phyloP scores from a whole-genome alignment of 2,888 invertebrate species.

The Blastobasis adustella region DNA sequence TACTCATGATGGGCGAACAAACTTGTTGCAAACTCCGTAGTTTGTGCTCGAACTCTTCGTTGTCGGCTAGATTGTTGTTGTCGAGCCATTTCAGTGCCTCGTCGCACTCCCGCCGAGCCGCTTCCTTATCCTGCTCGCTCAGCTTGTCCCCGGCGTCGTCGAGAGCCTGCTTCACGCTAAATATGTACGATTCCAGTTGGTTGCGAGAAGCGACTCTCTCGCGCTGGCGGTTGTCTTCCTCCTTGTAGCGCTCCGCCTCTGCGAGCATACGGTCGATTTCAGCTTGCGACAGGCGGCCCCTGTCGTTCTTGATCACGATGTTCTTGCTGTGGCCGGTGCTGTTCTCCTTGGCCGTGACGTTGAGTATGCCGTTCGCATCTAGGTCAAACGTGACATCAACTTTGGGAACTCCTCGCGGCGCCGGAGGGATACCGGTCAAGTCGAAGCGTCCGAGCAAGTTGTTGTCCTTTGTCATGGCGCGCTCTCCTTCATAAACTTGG shows the following conservation, averaged over 20 bases:
- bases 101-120: constrained; percentile 64
- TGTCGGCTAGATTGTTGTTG: constrained; percentile 77
- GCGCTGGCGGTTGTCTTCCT: constrained; percentile 81
- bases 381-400: constrained; percentile 84
- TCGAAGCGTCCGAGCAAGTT: constrained; percentile 79
- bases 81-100: constrained; percentile 83
- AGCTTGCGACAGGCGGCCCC: constrained; percentile 84
- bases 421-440: constrained; percentile 80
- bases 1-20: constrained; percentile 75
- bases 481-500: constrained; percentile 84
- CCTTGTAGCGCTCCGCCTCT: constrained; percentile 83
- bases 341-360: constrained; percentile 86
- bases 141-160: constrained; percentile 78
- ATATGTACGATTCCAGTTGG: constrained; percentile 81
- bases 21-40: constrained; percentile 74
- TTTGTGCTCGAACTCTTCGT: constrained; percentile 77
- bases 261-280: constrained; percentile 87
- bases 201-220: constrained; percentile 82
- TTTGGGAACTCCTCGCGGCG: constrained; percentile 80
- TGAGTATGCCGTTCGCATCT: constrained; percentile 86
- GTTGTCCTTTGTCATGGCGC: constrained; percentile 88
- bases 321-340: constrained; percentile 80
- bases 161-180: constrained; percentile 80
- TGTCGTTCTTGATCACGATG: constrained; percentile 89
- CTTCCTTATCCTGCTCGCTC: constrained; percentile 78